Conservation (phyloP, 2,113 vertebrate species). For the Proterorhinus semilunaris region DNA sequence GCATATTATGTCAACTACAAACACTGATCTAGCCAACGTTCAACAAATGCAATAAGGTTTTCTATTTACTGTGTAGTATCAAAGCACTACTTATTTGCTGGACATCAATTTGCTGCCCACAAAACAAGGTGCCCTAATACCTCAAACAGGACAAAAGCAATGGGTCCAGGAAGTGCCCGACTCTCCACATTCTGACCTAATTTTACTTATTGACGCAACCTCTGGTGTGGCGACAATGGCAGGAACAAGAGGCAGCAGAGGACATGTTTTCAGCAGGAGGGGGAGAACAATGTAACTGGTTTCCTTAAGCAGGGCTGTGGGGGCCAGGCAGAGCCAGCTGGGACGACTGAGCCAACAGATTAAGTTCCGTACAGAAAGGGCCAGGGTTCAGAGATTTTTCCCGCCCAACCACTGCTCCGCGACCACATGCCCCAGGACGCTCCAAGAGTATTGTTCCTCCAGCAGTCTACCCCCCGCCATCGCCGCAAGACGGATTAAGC, state of each 20-base stretch:
- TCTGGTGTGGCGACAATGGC: conserved; percentile 70
- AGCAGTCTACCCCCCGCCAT: conserved; percentile 20
- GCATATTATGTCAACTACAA: too few relatives aligned
- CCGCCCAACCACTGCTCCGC: conserved; percentile 19
- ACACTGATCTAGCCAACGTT: too few relatives aligned
- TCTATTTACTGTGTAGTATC: not conserved
- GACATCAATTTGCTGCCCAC: conserved; percentile 17
- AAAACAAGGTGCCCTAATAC: conserved; percentile 18
- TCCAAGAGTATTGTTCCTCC: conserved; percentile 52
- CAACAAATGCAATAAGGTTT: too few relatives aligned
- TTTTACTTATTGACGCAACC: conserved; percentile 61
- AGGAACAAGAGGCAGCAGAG: conserved; percentile 66
- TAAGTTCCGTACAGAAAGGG: conserved; percentile 35
- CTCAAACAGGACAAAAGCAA: conserved; percentile 2
- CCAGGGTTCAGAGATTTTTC: conserved; percentile 54
- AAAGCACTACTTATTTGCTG: conserved; percentile 31
- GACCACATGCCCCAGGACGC: conserved; percentile 49
- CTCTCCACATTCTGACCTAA: conserved; percentile 50
- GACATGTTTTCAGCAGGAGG: conserved; percentile 58
- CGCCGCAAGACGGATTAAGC: conserved; percentile 64
- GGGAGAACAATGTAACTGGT: conserved; percentile 63
- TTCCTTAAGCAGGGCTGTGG: conserved; percentile 62
- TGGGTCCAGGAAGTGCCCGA: conserved; percentile 53
- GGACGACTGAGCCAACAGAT: conserved; percentile 29
- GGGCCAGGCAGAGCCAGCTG: conserved; percentile 47